Evolutionary conservation across 2,888 invertebrate species (phyloP), one percentile per base, ranked within the genome.

Genomic region (Platycheirus albimanus): DNA sequence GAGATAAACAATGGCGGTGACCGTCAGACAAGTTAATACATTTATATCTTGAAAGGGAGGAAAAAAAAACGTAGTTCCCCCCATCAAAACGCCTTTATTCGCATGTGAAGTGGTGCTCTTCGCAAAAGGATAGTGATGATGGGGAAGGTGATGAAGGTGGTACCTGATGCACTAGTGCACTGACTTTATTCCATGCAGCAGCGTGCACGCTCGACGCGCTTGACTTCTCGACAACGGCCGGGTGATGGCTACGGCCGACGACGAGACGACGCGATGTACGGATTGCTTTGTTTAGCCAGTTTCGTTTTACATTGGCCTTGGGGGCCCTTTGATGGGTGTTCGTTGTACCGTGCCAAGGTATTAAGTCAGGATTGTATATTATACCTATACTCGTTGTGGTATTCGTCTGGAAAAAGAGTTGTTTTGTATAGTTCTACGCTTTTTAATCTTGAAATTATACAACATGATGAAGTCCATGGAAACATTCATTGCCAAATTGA

Each of bases 201-300:
- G 28, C 24, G 49, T 71, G 30, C 66, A 81, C 54, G 66, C 71
- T 77, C 41, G 77, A 71, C 71, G 67, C 77, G 81, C 66, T 81
- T 72, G 81, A 72, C 81, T 81, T 67, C 71, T 67, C 66, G 41
- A 49, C 38, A n/a, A n/a, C n/a, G n/a, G n/a, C n/a, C n/a, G n/a
- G n/a, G n/a, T n/a, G n/a, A n/a, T n/a, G n/a, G n/a, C n/a, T n/a
- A n/a, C n/a, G n/a, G n/a, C n/a, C n/a, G n/a, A n/a, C n/a, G n/a
- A n/a, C n/a, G n/a, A n/a, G n/a, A n/a, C n/a, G n/a, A n/a, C n/a
- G n/a, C n/a, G 51, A 1, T 33, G 19, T 36, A 24, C 19, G 24
- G 20, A 41, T 63, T 38, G 28, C 30, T 28, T 69, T 56, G 49
- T 66, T 41, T 33, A 49, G 38, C 15, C 41, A 49, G 38, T 24